phyloP scores from a whole-genome alignment of 2,113 vertebrate species.

The Hipposideros armiger region DNA sequence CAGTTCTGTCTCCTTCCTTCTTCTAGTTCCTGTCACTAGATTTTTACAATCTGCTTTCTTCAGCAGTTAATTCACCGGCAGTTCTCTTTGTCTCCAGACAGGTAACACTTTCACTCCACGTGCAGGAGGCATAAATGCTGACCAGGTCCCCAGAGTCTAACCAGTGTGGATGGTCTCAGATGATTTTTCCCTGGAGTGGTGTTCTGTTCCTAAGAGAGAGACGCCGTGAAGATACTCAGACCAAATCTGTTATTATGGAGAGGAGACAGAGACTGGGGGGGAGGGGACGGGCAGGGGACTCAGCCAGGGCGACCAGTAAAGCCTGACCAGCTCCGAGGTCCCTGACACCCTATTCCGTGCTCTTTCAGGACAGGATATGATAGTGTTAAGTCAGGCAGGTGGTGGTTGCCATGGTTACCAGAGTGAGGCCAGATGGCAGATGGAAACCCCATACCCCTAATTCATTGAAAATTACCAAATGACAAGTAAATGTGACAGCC shows the following conservation, averaged over 20 bases:
- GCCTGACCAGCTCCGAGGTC: neutral
- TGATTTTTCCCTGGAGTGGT: neutral
- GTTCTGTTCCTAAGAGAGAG: conserved; percentile 27
- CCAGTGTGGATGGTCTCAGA: neutral
- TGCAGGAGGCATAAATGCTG: conserved; percentile 56
- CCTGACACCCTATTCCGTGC: neutral
- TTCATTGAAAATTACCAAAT: conserved; percentile 81
- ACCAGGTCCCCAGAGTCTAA: neutral
- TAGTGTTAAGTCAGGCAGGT: conserved; percentile 73
- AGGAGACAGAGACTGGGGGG: neutral
- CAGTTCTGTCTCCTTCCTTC: neutral
- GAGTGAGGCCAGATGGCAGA: conserved; percentile 78
- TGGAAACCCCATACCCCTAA: conserved; percentile 75
- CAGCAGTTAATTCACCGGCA: conserved; percentile 60
- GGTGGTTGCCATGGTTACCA: conserved; percentile 79
- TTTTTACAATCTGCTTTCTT: conserved; percentile 63
- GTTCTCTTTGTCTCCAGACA: conserved; percentile 71
- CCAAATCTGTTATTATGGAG: neutral
- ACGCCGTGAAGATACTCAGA: neutral
- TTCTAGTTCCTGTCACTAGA: neutral
- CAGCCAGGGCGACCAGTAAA: conserved; percentile 24
- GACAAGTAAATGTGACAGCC: conserved; percentile 81
- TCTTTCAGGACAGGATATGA: conserved; percentile 61
- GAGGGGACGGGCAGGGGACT: neutral
- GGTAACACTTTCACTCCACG: conserved; percentile 31